These are phyloP conservation scores for Drosophila antonietae DNA, from an alignment of 2,888 invertebrate species.

Conservation along the genomic window DNA sequence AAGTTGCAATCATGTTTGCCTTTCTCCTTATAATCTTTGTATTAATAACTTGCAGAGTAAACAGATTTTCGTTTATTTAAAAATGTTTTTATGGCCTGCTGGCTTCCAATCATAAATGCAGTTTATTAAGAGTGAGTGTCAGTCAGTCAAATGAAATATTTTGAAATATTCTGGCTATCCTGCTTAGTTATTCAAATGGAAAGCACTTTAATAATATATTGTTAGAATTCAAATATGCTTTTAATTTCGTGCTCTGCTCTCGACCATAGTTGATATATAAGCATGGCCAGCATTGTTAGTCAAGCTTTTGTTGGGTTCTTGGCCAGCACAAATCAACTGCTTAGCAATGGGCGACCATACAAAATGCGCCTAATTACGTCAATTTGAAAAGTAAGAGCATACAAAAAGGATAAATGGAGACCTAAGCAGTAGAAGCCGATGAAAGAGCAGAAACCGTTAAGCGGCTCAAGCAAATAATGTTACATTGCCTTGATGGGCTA, in stretches of 20 bases:
- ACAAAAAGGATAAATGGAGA: constrained; percentile 9
- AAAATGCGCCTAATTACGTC: constrained; percentile 69
- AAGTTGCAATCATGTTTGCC: not conserved
- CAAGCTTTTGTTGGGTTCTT: constrained; percentile 17
- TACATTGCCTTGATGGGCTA: constrained; percentile 22
- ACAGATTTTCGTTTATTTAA: not conserved
- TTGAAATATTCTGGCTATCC: too few species aligned
- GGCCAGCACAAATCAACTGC: constrained; percentile 37
- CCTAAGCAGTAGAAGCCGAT: constrained; percentile 10
- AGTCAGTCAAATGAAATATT: not conserved
- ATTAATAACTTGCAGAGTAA: not conserved
- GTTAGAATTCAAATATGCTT: constrained; percentile 1
- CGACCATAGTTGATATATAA: not conserved
- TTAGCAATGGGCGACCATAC: constrained; percentile 45
- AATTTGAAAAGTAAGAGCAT: constrained; percentile 54
- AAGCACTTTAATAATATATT: not conserved
- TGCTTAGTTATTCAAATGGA: not conserved
- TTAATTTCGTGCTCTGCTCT: not conserved
- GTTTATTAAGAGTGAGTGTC: not conserved
- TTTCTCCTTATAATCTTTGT: not conserved
- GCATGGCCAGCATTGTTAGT: not conserved
- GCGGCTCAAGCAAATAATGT: constrained; percentile 50
- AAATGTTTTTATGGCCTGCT: not conserved
- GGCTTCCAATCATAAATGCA: not conserved
- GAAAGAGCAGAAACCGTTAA: constrained; percentile 37